A percentile compares a stretch with the other conserved stretches of the same genome.
Evolutionary conservation across 2,888 invertebrate species (phyloP).

Genomic region (Epirrhoe alternata): DNA sequence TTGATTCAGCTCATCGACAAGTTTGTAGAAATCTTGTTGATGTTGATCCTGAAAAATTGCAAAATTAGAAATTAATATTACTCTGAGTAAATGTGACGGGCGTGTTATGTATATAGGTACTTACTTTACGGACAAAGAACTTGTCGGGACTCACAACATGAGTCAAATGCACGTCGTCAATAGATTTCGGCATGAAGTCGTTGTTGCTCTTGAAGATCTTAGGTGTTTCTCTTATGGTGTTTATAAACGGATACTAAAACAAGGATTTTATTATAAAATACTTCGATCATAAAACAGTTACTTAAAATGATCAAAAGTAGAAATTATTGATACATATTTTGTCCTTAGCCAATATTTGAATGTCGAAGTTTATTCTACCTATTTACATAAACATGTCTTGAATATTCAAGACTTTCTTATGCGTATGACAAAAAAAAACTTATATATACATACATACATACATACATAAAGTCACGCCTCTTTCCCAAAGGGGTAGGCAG

Average conservation of each 20-base stretch:
- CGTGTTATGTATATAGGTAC: slow-evolving; percentile 1
- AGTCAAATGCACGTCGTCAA: slow-evolving; percentile 82
- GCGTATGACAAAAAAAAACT: too few species aligned
- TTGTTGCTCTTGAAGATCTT: slow-evolving; percentile 62
- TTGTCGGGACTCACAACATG: slow-evolving; percentile 86
- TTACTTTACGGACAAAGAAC: slow-evolving; percentile 88
- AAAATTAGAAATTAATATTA: not conserved
- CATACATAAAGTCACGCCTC: too few species aligned
- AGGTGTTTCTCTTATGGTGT: slow-evolving; percentile 60
- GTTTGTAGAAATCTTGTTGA: slow-evolving; percentile 64
- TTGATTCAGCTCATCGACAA: slow-evolving; percentile 76
- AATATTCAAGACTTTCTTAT: too few species aligned
- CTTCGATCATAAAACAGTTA: too few species aligned
- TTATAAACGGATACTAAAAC: slow-evolving; percentile 65
- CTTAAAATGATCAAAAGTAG: too few species aligned
- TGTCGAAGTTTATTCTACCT: too few species aligned
- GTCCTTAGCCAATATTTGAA: too few species aligned
- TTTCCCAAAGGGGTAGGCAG: too few species aligned
- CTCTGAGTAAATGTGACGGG: not conserved
- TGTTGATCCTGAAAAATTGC: slow-evolving; percentile 58
- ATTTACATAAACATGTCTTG: too few species aligned
- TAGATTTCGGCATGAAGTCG: slow-evolving; percentile 66
- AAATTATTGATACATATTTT: too few species aligned
- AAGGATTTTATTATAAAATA: too few species aligned
- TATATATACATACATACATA: too few species aligned